phyloP scores from a whole-genome alignment of 2,888 invertebrate species.

The Folsomia manolachei region DNA sequence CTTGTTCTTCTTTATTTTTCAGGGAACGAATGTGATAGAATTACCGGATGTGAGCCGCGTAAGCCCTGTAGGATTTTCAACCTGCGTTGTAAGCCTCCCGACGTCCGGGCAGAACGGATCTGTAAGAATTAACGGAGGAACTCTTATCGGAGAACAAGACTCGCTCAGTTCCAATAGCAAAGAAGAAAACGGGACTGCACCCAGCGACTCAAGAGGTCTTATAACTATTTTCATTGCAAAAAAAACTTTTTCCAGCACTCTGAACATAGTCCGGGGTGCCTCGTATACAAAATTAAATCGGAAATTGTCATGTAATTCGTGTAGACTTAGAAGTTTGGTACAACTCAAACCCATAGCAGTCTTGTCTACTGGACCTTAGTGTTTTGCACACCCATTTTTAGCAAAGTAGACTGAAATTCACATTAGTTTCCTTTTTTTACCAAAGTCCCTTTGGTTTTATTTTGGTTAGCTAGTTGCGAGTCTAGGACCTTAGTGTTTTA shows the following conservation, averaged over 20 bases:
- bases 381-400: no score
- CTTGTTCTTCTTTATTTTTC: conserved; percentile 22
- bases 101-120: conserved; percentile 50
- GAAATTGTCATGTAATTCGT: no score
- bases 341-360: no score
- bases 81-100: conserved; percentile 49
- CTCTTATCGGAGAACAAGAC: conserved; percentile 48
- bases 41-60: conserved; percentile 51
- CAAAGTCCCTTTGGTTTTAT: no score
- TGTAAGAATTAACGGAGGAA: conserved; percentile 50
- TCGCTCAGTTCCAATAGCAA: conserved; percentile 50
- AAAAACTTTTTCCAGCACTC: conserved; percentile 6
- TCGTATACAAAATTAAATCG: conserved; percentile 12
- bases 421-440: no score
- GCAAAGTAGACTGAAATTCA: no score
- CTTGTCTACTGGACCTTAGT: no score
- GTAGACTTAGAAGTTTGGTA: no score
- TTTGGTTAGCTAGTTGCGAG: no score
- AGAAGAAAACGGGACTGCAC: conserved; percentile 48
- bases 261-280: no score
- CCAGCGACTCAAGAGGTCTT: conserved; percentile 44
- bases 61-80: conserved; percentile 51
- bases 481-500: no score
- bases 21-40: conserved; percentile 50
- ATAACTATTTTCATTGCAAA: conserved; percentile 19